Percentiles rank a stretch among this genome's conserved stretches.
These are phyloP conservation scores for Drosophila sucinea DNA, from an alignment of 1,140 invertebrate species.

Conservation along the genomic window DNA sequence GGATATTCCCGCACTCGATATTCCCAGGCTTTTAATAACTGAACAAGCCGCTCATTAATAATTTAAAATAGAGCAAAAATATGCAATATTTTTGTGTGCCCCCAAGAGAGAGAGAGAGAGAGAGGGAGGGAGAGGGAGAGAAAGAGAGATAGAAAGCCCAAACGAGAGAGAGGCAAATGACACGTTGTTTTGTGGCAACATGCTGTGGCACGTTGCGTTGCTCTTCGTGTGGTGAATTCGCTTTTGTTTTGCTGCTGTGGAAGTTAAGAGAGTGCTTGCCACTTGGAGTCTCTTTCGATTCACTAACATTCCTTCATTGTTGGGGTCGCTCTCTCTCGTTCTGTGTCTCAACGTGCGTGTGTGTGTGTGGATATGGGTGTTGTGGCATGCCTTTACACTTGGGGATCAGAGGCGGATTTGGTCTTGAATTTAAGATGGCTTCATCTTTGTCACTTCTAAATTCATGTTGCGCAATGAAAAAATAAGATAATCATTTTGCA, in stretches of 20 bases:
- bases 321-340: slow-evolving; percentile 15
- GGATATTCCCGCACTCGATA: slow-evolving; percentile 38
- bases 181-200: not conserved
- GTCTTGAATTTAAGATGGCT: too few species aligned
- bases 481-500: too few species aligned
- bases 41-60: slow-evolving; percentile 81
- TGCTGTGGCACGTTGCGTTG: slow-evolving; percentile 6
- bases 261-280: slow-evolving; percentile 10
- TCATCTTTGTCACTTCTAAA: too few species aligned
- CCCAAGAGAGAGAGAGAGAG: slow-evolving; percentile 1
- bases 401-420: slow-evolving; percentile 2
- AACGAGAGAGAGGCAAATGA: too few species aligned
- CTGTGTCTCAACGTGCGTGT: not conserved
- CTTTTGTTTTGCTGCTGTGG: slow-evolving; percentile 14
- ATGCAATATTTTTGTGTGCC: slow-evolving; percentile 48
- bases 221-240: slow-evolving; percentile 49
- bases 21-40: slow-evolving; percentile 81
- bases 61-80: slow-evolving; percentile 79
- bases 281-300: slow-evolving; percentile 8
- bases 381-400: slow-evolving; percentile 21
- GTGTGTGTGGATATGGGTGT: not conserved
- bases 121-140: not conserved
- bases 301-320: slow-evolving; percentile 40
- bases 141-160: not conserved
- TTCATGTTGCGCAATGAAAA: too few species aligned